Base-by-base conservation (phyloP, 2,888 invertebrate genomes). In the Caprella mutica region DNA sequence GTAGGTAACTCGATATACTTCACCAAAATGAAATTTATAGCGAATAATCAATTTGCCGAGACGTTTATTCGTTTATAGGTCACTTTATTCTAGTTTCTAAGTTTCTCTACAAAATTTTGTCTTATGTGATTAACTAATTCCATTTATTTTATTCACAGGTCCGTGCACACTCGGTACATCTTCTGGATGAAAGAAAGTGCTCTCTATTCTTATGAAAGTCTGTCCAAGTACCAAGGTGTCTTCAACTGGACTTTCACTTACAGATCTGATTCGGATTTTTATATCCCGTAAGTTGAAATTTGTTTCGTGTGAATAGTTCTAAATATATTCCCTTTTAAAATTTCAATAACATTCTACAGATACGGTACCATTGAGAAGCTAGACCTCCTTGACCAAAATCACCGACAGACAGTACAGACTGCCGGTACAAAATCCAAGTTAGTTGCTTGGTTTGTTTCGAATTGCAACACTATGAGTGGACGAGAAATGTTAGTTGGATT, bases 361-460 rank as follows among this genome's bases (percentile, higher is more conserved):
- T n/a, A n/a, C n/a, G n/a, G n/a, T n/a, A n/a, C n/a, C n/a, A n/a
- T n/a, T n/a, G n/a, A n/a, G n/a, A n/a, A n/a, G n/a, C n/a, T n/a
- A n/a, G n/a, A n/a, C n/a, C n/a, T n/a, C n/a, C n/a, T n/a, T n/a
- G n/a, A n/a, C n/a, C n/a, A n/a, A n/a, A n/a, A n/a, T n/a, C n/a
- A n/a, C n/a, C n/a, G n/a, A n/a, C n/a, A n/a, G n/a, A n/a, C n/a
- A n/a, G n/a, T n/a, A n/a, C n/a, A n/a, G n/a, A n/a, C n/a, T n/a
- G 61, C 61, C 6, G 44, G 12, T 21, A 57, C 57, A 14, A 61
- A 61, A 43, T 53, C 58, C 1, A 67, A 58, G 27, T 42, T 63
- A 52, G 65, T 58, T 1, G 65, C 62, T 9, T 66, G 65, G 66
- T 66, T 66, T 46, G 66, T 66, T 24, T 60, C 63, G 42, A 66